Conservation (phyloP, 2,888 invertebrate species). For the Ormia ochracea region DNA sequence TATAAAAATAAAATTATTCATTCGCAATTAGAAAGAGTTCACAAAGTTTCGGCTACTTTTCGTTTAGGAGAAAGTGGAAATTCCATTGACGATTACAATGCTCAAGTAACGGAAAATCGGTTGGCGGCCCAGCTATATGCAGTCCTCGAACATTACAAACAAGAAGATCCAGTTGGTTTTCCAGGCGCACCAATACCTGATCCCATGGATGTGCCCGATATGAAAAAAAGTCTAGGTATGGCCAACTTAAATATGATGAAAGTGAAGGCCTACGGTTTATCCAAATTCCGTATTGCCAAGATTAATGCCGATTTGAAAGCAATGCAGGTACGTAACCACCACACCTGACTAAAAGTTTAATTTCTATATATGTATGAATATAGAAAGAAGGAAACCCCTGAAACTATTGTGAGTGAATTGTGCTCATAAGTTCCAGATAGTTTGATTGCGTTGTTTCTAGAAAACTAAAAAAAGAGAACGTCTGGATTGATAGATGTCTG, state of each 20-base stretch:
- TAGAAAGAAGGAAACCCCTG: too few relatives aligned
- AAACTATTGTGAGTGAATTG: too few relatives aligned
- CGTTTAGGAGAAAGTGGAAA: slow-evolving; percentile 57
- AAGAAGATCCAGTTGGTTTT: slow-evolving; percentile 87
- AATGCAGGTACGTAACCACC: slow-evolving; percentile 81
- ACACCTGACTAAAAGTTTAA: too few relatives aligned
- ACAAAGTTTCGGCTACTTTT: neutral
- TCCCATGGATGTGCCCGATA: slow-evolving; percentile 87
- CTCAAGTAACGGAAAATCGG: slow-evolving; percentile 80
- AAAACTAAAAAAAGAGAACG: too few relatives aligned
- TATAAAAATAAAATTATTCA: slow-evolving; percentile 37
- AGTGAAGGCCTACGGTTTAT: slow-evolving; percentile 85
- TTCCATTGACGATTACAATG: slow-evolving; percentile 70
- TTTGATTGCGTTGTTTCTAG: too few relatives aligned
- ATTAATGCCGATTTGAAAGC: slow-evolving; percentile 84
- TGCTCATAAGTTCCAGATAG: too few relatives aligned
- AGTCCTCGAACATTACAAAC: slow-evolving; percentile 87
- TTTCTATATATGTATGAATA: too few relatives aligned
- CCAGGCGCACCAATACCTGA: slow-evolving; percentile 88
- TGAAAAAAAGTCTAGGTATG: slow-evolving; percentile 84
- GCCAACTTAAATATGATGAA: slow-evolving; percentile 84
- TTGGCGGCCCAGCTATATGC: slow-evolving; percentile 84
- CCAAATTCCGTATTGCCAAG: slow-evolving; percentile 85
- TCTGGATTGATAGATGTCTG: too few relatives aligned
- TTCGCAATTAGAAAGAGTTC: neutral